Evolutionary conservation across 1,140 invertebrate species (phyloP).

Genomic region (Procambarus virginalis): DNA sequence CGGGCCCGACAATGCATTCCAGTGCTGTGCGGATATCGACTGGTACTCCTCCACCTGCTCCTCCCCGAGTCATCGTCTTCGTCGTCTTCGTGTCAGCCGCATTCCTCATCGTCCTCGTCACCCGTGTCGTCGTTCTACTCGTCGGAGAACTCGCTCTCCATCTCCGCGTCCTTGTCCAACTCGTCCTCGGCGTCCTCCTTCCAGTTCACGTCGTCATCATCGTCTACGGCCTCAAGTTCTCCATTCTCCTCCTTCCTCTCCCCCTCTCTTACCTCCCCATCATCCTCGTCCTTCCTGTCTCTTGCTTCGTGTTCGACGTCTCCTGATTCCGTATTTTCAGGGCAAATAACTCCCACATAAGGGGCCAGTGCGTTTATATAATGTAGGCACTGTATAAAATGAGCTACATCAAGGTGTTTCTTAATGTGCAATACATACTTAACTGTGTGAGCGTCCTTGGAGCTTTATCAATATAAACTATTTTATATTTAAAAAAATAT

Average conservation of each 20-base stretch:
- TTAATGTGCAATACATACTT: slow-evolving; percentile 1
- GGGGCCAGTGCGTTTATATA: not conserved
- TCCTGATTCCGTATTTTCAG: slow-evolving; percentile 17
- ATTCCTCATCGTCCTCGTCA: slow-evolving; percentile 27
- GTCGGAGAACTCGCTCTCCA: slow-evolving; percentile 6
- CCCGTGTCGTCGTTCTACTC: slow-evolving; percentile 25
- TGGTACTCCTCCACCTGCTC: not conserved
- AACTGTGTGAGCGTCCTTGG: not conserved
- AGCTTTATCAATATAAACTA: not conserved
- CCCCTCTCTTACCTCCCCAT: slow-evolving; percentile 20
- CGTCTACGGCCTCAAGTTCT: not conserved
- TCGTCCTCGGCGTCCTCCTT: slow-evolving; percentile 21
- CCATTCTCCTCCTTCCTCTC: slow-evolving; percentile 33
- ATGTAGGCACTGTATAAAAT: no score
- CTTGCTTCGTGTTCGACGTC: slow-evolving; percentile 23
- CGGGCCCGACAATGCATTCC: not conserved
- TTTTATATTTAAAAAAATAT: not conserved
- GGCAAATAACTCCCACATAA: slow-evolving; percentile 22
- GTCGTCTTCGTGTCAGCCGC: not conserved
- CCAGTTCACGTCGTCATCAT: slow-evolving; percentile 20
- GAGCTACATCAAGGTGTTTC: not conserved
- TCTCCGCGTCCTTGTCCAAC: not conserved
- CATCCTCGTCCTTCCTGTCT: slow-evolving; percentile 22
- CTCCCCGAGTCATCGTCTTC: slow-evolving; percentile 2
- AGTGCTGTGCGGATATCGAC: not conserved